Base-by-base conservation (phyloP, 2,888 invertebrate genomes). In the Meteorus cinctellus region DNA sequence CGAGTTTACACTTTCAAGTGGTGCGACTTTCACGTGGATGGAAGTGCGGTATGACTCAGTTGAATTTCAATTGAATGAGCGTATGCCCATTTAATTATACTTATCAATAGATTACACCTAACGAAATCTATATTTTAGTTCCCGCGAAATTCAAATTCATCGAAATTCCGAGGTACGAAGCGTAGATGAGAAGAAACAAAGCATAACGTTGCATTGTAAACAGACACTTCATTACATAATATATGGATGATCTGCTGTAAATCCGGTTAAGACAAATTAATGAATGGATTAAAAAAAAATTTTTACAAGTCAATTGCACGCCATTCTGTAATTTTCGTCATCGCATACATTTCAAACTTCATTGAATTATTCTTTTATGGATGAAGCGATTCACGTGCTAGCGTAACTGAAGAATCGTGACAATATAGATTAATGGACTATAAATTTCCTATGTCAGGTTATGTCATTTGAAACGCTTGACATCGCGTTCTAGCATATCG, bases 11-110 rank as follows among this genome's bases (percentile, higher is more conserved):
- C 31, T 41, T 65, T 36, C 70, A 71, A 55, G 48, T 69, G 34
- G 60, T 70, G 14, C 51, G 51, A 75, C 70, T 75, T 75, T 71
- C 75, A 71, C 70, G 59, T 66, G 55, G 41, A 36, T 51, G 55
- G 66, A 41, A 70, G 63, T n/a, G 19, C 12, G 36, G 19, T n/a
- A 24, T 62, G n/a, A 72, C 62, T 72, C 45, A n/a, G 31, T 29
- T 24, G 45, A 45, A 72, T 31, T 55, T 24, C 29, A 31, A 34
- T 55, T 16, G 55, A 34, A 69, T 45, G 16, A 10, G 16, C 34
- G 48, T 63, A 2, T 41, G 41, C 12, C 12, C 41, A 41, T 41
- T 12, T 12, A 8, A 41, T 41, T 1, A 41, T 41, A 41, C 12
- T 12, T 2, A 41, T 41, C 12, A 0, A 41, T 34, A 34, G 8